A percentile compares a stretch with the other conserved stretches of the same genome.
Conservation (phyloP, 2,888 invertebrate genomes). For the Drosophila phalerata region DNA sequence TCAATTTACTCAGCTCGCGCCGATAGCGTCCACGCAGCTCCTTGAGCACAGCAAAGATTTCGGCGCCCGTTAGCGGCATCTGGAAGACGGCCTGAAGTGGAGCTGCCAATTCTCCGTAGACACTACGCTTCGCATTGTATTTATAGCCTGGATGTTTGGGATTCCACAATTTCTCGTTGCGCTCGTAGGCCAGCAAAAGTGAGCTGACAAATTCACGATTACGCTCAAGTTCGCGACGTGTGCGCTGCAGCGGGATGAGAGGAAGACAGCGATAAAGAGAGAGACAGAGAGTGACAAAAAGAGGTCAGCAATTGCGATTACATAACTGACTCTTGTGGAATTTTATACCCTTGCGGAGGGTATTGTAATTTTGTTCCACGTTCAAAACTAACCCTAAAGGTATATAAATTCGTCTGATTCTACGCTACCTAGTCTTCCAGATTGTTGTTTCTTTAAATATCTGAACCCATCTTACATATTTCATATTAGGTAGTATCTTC, state of each 20-base stretch:
- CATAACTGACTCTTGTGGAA: constrained; percentile 23
- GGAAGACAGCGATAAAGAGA: background rate
- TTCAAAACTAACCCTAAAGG: no score
- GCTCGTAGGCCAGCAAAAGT: constrained; percentile 73
- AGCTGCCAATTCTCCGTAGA: constrained; percentile 71
- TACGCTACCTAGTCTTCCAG: no score
- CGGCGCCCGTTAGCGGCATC: constrained; percentile 71
- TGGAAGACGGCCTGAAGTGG: constrained; percentile 66
- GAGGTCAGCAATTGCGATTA: constrained; percentile 35
- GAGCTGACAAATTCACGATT: constrained; percentile 73
- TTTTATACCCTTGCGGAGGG: background rate
- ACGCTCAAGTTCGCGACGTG: constrained; percentile 70
- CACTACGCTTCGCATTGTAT: constrained; percentile 75
- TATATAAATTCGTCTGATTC: no score
- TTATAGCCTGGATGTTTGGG: constrained; percentile 80
- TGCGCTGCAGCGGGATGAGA: constrained; percentile 43
- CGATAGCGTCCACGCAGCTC: constrained; percentile 74
- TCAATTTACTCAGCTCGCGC: constrained; percentile 73
- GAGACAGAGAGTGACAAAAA: background rate
- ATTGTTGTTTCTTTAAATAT: no score
- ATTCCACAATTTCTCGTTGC: constrained; percentile 80
- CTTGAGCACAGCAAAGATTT: constrained; percentile 76
- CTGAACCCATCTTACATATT: no score
- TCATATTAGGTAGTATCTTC: no score
- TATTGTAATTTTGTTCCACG: no score